Percentiles rank a stretch among this genome's conserved stretches.
These are phyloP conservation scores for Struthidea cinerea DNA, from an alignment of 2,113 vertebrate genomes.

Conservation along the genomic window DNA sequence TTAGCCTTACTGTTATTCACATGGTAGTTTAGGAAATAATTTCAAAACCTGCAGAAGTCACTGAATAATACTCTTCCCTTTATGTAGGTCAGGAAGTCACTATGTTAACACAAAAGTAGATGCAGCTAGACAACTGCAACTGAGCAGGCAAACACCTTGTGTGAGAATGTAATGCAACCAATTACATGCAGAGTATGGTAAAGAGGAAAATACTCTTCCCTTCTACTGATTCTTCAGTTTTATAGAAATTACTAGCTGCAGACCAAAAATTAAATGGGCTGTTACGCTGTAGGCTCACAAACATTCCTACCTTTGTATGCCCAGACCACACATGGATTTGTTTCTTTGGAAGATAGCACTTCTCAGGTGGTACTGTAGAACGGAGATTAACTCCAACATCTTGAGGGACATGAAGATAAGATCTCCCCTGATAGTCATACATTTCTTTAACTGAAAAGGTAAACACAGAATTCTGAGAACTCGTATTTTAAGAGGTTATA, in stretches of 20 bases:
- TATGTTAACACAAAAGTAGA: neutral
- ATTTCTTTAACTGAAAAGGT: constrained; percentile 90
- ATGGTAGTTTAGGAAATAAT: neutral
- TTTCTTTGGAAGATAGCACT: constrained; percentile 97
- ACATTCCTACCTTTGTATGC: constrained; percentile 88
- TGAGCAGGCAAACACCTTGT: neutral
- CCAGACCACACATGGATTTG: constrained; percentile 98
- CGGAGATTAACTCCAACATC: constrained; percentile 95
- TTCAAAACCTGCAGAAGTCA: neutral
- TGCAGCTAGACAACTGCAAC: neutral
- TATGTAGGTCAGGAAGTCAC: neutral
- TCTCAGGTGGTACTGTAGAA: constrained; percentile 87
- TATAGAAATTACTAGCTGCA: neutral
- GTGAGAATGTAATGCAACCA: neutral
- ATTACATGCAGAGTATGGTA: neutral
- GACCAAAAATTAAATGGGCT: neutral
- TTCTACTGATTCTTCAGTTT: neutral
- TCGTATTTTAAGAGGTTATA: neutral
- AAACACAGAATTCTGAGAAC: neutral
- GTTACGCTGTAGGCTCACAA: neutral
- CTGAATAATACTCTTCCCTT: neutral
- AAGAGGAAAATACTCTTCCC: neutral
- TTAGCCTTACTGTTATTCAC: neutral
- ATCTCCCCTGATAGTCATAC: constrained; percentile 97
- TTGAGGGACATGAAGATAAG: constrained; percentile 95